Conservation (phyloP, 2,888 invertebrate species). For the Lycaena phlaeas region DNA sequence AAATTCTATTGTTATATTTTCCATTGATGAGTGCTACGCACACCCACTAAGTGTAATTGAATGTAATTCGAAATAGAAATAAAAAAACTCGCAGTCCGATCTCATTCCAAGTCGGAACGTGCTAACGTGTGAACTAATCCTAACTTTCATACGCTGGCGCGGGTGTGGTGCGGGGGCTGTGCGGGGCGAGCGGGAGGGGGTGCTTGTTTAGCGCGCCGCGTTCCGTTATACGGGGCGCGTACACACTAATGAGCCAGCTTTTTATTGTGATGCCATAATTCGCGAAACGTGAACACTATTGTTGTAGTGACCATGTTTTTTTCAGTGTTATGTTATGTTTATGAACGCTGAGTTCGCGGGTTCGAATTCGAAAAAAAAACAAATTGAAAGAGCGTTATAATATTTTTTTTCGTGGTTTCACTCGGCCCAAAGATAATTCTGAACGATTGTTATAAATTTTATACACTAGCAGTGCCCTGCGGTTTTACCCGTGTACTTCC, state of each 20-base stretch:
- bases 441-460: no score
- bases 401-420: no score
- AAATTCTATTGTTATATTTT: no score
- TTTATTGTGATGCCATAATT: conserved; percentile 16
- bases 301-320: background rate
- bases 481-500: no score
- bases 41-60: no score
- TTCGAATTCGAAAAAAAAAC: no score
- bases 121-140: conserved; percentile 9
- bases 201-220: background rate
- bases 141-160: conserved; percentile 5
- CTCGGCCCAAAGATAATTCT: no score
- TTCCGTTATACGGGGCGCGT: conserved; percentile 17
- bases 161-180: background rate
- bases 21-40: no score
- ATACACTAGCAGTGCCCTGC: no score
- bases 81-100: conserved; percentile 6
- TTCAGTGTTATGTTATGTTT: no score
- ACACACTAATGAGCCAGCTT: conserved; percentile 21
- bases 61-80: background rate
- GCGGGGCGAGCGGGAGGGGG: background rate
- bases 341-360: no score
- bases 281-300: conserved; percentile 1
- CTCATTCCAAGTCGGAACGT: conserved; percentile 7
- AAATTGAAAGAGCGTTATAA: no score